These are phyloP conservation scores for Rhagoletis pomonella DNA, from an alignment of 1,140 invertebrate genomes.

Conservation along the genomic window DNA sequence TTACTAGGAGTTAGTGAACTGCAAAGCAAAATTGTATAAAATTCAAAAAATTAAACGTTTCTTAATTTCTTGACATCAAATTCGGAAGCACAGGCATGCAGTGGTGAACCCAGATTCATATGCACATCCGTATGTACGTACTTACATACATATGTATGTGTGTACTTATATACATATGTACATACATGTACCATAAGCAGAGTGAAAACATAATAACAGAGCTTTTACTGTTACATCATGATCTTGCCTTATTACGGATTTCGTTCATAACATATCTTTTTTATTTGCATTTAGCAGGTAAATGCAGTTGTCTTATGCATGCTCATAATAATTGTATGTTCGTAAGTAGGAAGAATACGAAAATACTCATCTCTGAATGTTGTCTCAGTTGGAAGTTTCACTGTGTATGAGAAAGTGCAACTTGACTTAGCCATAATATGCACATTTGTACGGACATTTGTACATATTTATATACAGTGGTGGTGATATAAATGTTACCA, in stretches of 20 bases:
- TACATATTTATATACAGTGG: background rate
- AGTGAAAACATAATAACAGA: constrained; percentile 3
- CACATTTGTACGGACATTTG: background rate
- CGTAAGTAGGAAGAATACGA: background rate
- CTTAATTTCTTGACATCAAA: background rate
- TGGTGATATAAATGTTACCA: too few species aligned
- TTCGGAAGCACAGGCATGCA: background rate
- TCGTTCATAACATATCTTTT: background rate
- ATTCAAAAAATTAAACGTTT: background rate
- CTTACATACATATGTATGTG: too few species aligned
- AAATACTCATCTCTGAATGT: constrained; percentile 4
- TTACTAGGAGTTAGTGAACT: background rate
- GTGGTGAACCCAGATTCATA: too few species aligned
- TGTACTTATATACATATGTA: too few species aligned
- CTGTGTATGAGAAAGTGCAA: constrained; percentile 27
- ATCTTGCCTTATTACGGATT: constrained; percentile 38
- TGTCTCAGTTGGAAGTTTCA: background rate
- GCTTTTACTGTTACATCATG: constrained; percentile 26
- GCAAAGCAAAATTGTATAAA: background rate
- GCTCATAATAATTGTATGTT: background rate
- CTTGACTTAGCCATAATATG: background rate
- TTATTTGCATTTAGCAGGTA: background rate
- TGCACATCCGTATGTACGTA: too few species aligned
- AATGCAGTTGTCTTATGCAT: constrained; percentile 11
- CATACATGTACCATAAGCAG: background rate